Base-by-base conservation (phyloP, 1,140 invertebrate species). In the Reticulitermes speratus region DNA sequence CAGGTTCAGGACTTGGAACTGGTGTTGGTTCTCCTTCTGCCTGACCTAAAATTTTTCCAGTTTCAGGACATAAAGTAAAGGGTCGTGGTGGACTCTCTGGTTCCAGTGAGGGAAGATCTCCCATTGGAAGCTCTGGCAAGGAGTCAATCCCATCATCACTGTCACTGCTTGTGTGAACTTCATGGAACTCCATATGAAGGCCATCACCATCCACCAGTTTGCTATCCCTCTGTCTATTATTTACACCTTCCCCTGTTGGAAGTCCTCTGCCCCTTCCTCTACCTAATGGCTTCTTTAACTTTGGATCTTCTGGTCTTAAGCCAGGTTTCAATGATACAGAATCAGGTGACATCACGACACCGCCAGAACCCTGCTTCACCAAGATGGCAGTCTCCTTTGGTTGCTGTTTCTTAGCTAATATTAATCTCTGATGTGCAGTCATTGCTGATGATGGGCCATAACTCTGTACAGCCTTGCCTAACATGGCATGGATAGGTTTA, bases 21-120 rank as follows among this genome's bases (percentile, higher is more conserved):
- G 89, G 89, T 14, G 89, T 89, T 45, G 89, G 89, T 89, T 95
- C 94, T 19, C 94, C 94, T 90, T 95, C 94, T 0, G 94, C 94
- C 86, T 92, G 90, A 32, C 94, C 94, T n/a, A 95, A 92, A 30
- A 95, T 92, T 87, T 94, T 92, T 21, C 95, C 95, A 2, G 95
- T 95, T 3, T 92, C 88, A 16, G 95, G 95, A 89, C 94, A 95
- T 75, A 96, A 90, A 16, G 94, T 94, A 69, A 96, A 93, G 69
- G 94, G 93, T 48, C 94, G 91, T 9, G 94, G 93, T 48, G 95
- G 95, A 89, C 94, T 95, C 5, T 94, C 93, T 3, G 95, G 93
- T 87, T 93, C 92, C 45, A 94, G 91, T 9, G 93, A 90, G 59
- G 93, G 93, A n/a, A 93, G 90, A 23, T 94, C 93, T 8, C 90